These are phyloP conservation scores for Drosophila melanosoma DNA, from an alignment of 2,888 invertebrate species.

Conservation along the genomic window DNA sequence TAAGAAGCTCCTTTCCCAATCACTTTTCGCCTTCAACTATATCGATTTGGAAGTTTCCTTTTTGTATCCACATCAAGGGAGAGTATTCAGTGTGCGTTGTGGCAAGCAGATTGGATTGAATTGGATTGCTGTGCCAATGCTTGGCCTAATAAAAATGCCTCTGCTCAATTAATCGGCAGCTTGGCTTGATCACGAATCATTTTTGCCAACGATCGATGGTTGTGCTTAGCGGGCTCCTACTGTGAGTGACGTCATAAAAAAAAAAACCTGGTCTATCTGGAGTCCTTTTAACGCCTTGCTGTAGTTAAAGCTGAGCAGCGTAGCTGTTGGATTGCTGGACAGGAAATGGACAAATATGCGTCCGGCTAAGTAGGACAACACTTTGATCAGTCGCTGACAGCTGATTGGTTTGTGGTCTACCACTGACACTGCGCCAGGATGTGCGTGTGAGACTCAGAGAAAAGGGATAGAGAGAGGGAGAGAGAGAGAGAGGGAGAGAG, in stretches of 20 bases:
- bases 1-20: constrained; percentile 20
- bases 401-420: constrained; percentile 57
- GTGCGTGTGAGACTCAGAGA: constrained; percentile 33
- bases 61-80: not conserved
- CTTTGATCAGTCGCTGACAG: constrained; percentile 60
- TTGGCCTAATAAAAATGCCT: constrained; percentile 76
- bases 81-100: constrained; percentile 9
- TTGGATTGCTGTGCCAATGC: constrained; percentile 12
- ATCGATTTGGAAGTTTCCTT: not conserved
- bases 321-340: constrained; percentile 26
- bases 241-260: constrained; percentile 50
- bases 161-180: constrained; percentile 79
- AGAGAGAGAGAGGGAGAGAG: not conserved
- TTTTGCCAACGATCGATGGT: constrained; percentile 38
- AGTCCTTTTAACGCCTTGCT: constrained; percentile 34
- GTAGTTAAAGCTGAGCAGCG: not conserved
- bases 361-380: constrained; percentile 67
- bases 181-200: constrained; percentile 43
- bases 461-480: not conserved
- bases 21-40: constrained; percentile 5
- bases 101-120: not conserved
- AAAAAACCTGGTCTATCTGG: constrained; percentile 11
- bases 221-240: constrained; percentile 31
- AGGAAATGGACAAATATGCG: constrained; percentile 63
- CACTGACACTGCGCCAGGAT: constrained; percentile 46